Evolutionary conservation across 2,113 vertebrate genomes (phyloP), one percentile per base, ranked within the genome.

Genomic region (Brachirus orientalis): DNA sequence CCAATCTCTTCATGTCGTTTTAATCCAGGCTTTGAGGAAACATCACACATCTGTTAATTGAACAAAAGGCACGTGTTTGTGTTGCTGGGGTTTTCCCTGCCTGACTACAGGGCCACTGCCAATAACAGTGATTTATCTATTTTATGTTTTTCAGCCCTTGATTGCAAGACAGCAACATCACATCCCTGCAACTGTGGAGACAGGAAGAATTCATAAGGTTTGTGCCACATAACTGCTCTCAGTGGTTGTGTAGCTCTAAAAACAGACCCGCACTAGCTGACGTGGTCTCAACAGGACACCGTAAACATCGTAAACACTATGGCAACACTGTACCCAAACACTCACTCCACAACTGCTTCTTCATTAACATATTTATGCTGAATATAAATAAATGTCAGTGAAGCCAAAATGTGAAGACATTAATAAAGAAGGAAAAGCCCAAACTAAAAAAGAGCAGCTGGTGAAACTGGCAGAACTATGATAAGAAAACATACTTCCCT

Each of bases 171-270:
- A 51, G 18, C 46, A 63, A 18, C 36, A 41, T 33, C 33, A 51
- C 47, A 10, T 44, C 38, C 22, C 4, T 19, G 10, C 48, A 43
- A 33, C 37, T 64, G 48, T 14, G 13, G 16, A 44, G 38, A 52
- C 40, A 33, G 40, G 40, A 17, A 40, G 48, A 52, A 52, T 43
- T 63, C 61, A 52, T 40, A 64, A 22, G 22, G 20, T 43, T n/a
- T 33, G 37, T 53, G 20, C 48, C 6, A 20, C 37, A 53, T 46
- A 46, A 61, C 18, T 47, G 58, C 58, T 35, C 22, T 52, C 47
- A 19, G 38, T 9, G 62, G 20, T 64, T 44, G 16, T 64, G 16
- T 33, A 63, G 28, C 1, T 18, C 20, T 20, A 51, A 11, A 20
- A 53, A 44, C 20, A 53, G 38, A 52, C 18, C 11, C 37, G 17